Evolutionary conservation across 2,888 invertebrate genomes (phyloP), one percentile per base, ranked within the genome.

Genomic region (Lumbricus terrestris): DNA sequence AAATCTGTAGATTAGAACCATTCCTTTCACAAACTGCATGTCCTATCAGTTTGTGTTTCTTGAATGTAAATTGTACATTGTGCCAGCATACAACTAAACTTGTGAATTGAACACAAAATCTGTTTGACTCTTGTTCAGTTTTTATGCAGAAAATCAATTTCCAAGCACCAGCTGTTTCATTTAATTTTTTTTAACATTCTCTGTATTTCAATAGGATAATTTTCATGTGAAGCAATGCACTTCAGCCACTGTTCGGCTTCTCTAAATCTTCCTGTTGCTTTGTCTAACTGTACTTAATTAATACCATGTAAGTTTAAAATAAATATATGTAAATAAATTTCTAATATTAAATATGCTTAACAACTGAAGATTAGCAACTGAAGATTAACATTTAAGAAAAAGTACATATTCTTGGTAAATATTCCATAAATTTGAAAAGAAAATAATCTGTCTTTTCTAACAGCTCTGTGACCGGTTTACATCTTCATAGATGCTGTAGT

Each of bases 141-240:
- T 69, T 69, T 69, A 69, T 69, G 69, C 69, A 69, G 69, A 69
- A 69, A 69, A n/a, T 69, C 69, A 69, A 69, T 69, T 69, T 69
- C 69, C n/a, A 69, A 8, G 13, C n/a, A n/a, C 69, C 69, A 69
- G 69, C 69, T 69, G 69, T 69, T 69, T 69, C 69, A 69, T 69
- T n/a, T 69, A 13, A 69, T 0, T 69, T 29, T 0, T 69, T 29
- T 69, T 69, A 69, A 69, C n/a, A n/a, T 69, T 69, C 69, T 69
- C n/a, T 69, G 29, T 69, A 69, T 23, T 23, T 47, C 47, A 47
- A 47, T 47, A 47, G 1, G 23, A 47, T 47, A 23, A 47, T 23
- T 47, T 47, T 4, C 3, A n/a, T 69, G 29, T 69, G 3, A 69
- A 69, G n/a, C 69, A 69, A 23, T 69, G n/a, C n/a, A n/a, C 69